Base-by-base conservation (phyloP, 2,888 invertebrate genomes). In the Dorcus parallelipipedus region DNA sequence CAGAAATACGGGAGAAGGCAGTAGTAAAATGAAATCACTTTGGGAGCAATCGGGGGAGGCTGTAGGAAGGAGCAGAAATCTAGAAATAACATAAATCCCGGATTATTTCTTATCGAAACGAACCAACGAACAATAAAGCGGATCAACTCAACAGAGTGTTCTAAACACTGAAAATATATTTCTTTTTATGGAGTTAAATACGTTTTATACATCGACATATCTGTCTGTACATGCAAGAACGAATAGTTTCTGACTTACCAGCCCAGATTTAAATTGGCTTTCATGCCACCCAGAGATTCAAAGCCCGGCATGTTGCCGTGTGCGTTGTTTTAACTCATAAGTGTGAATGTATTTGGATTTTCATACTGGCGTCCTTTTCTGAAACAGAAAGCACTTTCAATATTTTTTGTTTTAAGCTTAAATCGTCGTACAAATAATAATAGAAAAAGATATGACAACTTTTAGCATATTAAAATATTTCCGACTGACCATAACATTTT, bases 41-140 rank as follows among this genome's bases (percentile, higher is more conserved):
- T 26, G 43, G 9, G 23, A 40, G 41, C 49, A 52, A 54, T 54
- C 54, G 23, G 9, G 45, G 54, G 33, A 2, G 20, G 9, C 33
- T 38, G 47, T 33, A 17, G 49, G 17, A 47, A 52, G 40, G 56
- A 45, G 55, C 9, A 47, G 64, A 72, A 73, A 72, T 70, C 71
- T 68, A 70, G 75, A 74, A 77, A 76, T 75, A 74, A 75, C 77
- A 77, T 77, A 78, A 78, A 78, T 78, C 77, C 73, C 59, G 75
- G 76, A 77, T 78, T 77, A 77, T 67, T 68, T 69, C 74, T 75
- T 78, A 78, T 78, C 78, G 71, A 72, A 60, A 67, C 70, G 67
- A 74, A 70, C 74, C 76, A 78, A 73, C 75, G 76, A 76, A 71
- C 76, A 74, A 73, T 74, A 74, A 75, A 76, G 73, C 71, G 74